Percentiles rank a stretch among this genome's conserved stretches.
Conservation (phyloP, 2,888 invertebrate species). For the Netelia melanura region DNA sequence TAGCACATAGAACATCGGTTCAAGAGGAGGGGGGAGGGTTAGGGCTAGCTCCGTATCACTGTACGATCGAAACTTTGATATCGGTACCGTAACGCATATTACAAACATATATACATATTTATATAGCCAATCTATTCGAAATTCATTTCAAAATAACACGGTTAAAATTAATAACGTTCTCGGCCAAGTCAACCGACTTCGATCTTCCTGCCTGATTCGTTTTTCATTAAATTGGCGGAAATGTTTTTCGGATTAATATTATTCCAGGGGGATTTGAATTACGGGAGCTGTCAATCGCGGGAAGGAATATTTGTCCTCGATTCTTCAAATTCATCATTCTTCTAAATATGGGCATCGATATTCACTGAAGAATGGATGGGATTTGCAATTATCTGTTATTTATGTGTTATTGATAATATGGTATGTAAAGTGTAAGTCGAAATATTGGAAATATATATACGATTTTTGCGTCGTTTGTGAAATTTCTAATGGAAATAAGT, state of each 20-base stretch:
- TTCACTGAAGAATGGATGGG: no score
- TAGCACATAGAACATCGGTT: not conserved
- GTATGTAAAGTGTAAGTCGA: no score
- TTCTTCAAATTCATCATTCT: not conserved
- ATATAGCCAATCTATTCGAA: not conserved
- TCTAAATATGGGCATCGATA: no score
- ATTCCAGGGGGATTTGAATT: not conserved
- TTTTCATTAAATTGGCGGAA: not conserved
- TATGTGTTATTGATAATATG: no score
- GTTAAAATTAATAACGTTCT: constrained; percentile 15
- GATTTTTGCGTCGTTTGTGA: no score
- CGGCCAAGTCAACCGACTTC: not conserved
- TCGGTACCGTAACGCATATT: not conserved
- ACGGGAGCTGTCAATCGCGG: not conserved
- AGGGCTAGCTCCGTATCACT: not conserved
- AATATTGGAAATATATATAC: no score
- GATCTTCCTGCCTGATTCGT: not conserved
- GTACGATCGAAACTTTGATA: constrained; percentile 1
- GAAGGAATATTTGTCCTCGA: not conserved
- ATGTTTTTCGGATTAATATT: not conserved
- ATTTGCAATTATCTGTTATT: no score
- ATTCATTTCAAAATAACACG: not conserved
- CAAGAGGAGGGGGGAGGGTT: not conserved
- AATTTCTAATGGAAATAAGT: not conserved
- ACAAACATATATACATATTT: not conserved